Conservation (phyloP, 2,797 vertebrate genomes). For the Alosa sapidissima region DNA sequence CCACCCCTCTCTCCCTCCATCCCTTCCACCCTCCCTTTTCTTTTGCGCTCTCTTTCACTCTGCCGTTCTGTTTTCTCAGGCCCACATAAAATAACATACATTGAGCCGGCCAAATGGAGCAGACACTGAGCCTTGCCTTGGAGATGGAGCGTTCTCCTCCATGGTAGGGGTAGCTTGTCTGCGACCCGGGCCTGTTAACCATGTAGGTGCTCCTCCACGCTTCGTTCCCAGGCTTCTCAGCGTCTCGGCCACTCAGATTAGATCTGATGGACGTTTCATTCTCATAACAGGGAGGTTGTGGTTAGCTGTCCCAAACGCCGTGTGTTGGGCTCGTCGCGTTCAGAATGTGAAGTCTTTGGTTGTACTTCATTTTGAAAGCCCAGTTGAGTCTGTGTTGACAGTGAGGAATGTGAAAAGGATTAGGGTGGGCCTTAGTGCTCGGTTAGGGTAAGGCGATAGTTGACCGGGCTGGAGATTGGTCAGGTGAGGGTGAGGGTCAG, state of each 20-base stretch:
- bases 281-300: neutral
- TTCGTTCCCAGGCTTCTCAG: neutral
- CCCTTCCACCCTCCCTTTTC: slow-evolving; percentile 27
- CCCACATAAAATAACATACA: slow-evolving; percentile 37
- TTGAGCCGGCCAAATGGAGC: slow-evolving; percentile 32
- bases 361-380: neutral
- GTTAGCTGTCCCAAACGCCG: neutral
- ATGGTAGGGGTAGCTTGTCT: neutral
- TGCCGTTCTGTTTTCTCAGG: slow-evolving; percentile 37
- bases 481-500: too few relatives aligned
- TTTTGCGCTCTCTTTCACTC: neutral
- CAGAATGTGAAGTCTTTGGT: neutral
- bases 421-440: neutral
- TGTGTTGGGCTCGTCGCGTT: neutral
- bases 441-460: neutral
- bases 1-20: neutral
- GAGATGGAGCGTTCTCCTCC: slow-evolving; percentile 17
- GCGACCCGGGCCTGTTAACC: neutral
- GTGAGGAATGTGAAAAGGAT: too few relatives aligned
- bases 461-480: too few relatives aligned
- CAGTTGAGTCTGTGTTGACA: neutral
- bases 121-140: neutral
- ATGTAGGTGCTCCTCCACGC: neutral
- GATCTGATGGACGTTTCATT: neutral
- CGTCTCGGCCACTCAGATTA: neutral